phyloP scores from a whole-genome alignment of 2,888 invertebrate genomes.

The Temnothorax ravouxi region DNA sequence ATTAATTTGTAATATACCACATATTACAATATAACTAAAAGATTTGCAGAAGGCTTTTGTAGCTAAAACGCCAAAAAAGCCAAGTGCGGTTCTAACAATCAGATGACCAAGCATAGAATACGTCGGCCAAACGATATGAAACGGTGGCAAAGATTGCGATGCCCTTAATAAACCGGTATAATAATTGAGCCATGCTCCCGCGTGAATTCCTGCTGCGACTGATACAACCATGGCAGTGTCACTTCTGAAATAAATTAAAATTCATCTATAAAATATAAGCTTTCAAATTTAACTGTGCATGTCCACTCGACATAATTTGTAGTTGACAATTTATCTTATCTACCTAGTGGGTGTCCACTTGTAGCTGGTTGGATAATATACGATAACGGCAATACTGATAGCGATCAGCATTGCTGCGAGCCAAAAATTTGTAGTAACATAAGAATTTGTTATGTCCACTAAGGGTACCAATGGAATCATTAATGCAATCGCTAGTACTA shows the following conservation, averaged over 20 bases:
- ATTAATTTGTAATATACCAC: conserved; percentile 90
- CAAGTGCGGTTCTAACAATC: conserved; percentile 91
- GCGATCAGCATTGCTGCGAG: conserved; percentile 90
- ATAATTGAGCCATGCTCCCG: conserved; percentile 95
- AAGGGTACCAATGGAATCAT: conserved; percentile 92
- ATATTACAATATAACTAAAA: conserved; percentile 90
- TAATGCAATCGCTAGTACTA: conserved; percentile 90
- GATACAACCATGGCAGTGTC: conserved; percentile 96
- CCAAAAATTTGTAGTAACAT: conserved; percentile 90
- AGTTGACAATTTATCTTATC: conserved; percentile 51
- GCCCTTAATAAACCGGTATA: conserved; percentile 91
- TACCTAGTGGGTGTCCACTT: conserved; percentile 97
- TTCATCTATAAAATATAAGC: neutral
- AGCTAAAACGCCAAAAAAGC: conserved; percentile 91
- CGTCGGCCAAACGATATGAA: conserved; percentile 93
- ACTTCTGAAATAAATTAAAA: conserved; percentile 88
- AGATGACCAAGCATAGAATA: conserved; percentile 90
- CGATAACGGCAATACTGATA: conserved; percentile 90
- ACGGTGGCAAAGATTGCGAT: conserved; percentile 90
- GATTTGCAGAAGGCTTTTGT: conserved; percentile 91
- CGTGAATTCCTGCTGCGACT: conserved; percentile 92
- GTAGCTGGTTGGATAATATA: conserved; percentile 93
- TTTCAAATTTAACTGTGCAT: neutral
- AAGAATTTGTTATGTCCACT: conserved; percentile 91
- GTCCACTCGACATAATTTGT: neutral